Conservation (phyloP, 2,113 vertebrate species). For the Syngnathus floridae region DNA sequence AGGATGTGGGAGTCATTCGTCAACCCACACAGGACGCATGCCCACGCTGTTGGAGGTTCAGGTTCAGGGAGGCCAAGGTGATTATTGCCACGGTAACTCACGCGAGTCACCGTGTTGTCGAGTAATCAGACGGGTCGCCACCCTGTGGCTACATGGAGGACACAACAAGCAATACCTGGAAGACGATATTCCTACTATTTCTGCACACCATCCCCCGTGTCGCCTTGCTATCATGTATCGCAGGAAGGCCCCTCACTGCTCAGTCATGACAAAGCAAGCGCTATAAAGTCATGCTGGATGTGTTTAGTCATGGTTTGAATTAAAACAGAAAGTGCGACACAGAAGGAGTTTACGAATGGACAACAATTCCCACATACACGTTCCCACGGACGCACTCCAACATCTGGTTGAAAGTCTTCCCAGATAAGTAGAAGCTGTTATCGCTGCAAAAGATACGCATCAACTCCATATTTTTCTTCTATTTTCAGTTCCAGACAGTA, state of each 20-base stretch:
- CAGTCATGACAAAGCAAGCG: neutral
- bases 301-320: neutral
- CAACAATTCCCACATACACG: neutral
- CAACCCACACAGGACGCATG: constrained; percentile 37
- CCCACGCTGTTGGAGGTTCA: constrained; percentile 21
- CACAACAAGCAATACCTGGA: neutral
- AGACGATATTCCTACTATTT: neutral
- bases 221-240: neutral
- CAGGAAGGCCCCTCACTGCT: neutral
- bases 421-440: neutral
- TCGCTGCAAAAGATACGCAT: neutral
- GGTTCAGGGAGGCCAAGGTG: constrained; percentile 47
- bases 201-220: neutral
- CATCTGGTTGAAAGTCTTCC: neutral
- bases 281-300: neutral
- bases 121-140: neutral
- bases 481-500: neutral
- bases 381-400: neutral
- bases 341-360: neutral
- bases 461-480: neutral
- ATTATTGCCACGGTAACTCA: constrained; percentile 42
- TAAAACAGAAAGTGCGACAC: neutral
- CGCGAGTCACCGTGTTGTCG: constrained; percentile 2
- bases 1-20: constrained; percentile 60
- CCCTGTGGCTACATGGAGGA: constrained; percentile 1